Evolutionary conservation across 2,797 vertebrate genomes (phyloP).

Genomic region (Enteromius viviparus): DNA sequence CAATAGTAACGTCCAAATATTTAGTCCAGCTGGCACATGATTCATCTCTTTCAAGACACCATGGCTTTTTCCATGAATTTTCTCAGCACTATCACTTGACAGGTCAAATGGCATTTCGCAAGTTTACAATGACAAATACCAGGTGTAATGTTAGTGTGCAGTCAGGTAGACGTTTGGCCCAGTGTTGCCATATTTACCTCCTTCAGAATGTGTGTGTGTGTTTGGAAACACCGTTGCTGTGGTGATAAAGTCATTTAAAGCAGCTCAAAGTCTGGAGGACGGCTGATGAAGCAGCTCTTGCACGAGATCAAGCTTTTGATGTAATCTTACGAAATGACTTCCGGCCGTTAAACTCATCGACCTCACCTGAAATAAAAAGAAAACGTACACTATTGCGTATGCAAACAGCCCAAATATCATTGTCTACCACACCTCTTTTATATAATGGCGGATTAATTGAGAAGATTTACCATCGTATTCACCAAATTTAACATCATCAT

Average conservation of each 20-base stretch:
- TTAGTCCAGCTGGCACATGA: neutral
- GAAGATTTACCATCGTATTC: neutral
- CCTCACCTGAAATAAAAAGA: neutral
- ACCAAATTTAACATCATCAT: neutral
- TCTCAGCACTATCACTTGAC: neutral
- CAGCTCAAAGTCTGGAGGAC: conserved; percentile 65
- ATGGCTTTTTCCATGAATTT: conserved; percentile 6
- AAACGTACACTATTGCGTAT: neutral
- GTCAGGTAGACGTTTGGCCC: conserved; percentile 54
- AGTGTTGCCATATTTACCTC: conserved; percentile 65
- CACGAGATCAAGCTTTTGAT: neutral
- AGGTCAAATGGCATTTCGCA: conserved; percentile 7
- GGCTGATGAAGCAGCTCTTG: conserved; percentile 8
- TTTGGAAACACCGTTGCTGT: conserved; percentile 61
- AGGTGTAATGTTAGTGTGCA: conserved; percentile 52
- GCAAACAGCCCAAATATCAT: neutral
- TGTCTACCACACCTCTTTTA: neutral
- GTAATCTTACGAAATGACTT: neutral
- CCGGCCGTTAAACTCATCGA: neutral
- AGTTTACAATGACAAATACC: neutral
- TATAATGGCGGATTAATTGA: neutral
- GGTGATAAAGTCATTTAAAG: conserved; percentile 64
- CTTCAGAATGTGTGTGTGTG: conserved; percentile 45
- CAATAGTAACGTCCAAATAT: conserved; percentile 2
- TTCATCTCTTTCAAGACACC: neutral